Percentiles rank a stretch among this genome's conserved stretches.
Conservation (phyloP, 2,888 invertebrate species). For the Amblyjoppa fuscipennis region DNA sequence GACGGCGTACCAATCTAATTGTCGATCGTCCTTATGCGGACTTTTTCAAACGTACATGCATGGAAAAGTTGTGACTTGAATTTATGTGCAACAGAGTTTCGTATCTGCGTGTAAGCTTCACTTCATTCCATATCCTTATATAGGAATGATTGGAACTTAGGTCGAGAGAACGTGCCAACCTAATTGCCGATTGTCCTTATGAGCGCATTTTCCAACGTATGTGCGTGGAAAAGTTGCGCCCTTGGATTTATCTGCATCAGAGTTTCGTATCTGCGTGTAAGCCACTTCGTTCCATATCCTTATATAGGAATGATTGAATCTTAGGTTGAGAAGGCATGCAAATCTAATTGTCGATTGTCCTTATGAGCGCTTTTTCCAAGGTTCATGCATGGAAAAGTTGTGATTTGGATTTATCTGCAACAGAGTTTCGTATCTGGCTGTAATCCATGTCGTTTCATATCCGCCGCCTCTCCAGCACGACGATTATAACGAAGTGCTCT, state of each 20-base stretch:
- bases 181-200: too few species aligned
- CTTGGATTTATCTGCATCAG: not conserved
- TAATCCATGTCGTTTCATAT: conserved; percentile 36
- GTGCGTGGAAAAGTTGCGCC: conserved; percentile 21
- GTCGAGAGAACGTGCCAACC: too few species aligned
- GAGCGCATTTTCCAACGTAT: too few species aligned
- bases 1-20: too few species aligned
- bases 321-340: too few species aligned
- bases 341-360: too few species aligned
- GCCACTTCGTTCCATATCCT: conserved; percentile 35
- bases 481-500: conserved; percentile 59
- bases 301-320: too few species aligned
- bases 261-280: conserved; percentile 18
- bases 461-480: conserved; percentile 39
- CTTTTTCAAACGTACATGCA: conserved; percentile 11
- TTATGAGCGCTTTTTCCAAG: too few species aligned
- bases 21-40: too few species aligned
- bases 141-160: too few species aligned
- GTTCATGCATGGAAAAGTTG: conserved; percentile 14
- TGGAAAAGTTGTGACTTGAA: not conserved
- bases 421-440: conserved; percentile 18
- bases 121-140: conserved; percentile 30
- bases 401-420: not conserved
- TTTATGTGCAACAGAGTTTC: not conserved
- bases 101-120: not conserved